Percentiles rank a stretch among this genome's conserved stretches.
These are phyloP conservation scores for Procambarus clarkii DNA, from an alignment of 1,140 invertebrate species.

Conservation along the genomic window DNA sequence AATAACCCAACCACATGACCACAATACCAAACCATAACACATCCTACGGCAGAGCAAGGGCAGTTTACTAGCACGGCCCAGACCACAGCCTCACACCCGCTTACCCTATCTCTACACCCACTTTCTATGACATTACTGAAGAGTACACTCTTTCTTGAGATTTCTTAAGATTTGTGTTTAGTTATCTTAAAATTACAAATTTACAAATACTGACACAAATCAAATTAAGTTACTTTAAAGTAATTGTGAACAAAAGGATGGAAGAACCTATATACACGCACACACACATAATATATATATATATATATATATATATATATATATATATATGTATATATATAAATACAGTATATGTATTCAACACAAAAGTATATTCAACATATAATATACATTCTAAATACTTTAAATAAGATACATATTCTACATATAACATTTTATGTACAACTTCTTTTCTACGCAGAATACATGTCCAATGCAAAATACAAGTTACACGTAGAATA, in stretches of 20 bases:
- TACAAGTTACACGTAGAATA: no score
- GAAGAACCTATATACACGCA: background rate
- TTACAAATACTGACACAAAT: background rate
- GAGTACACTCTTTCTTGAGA: background rate
- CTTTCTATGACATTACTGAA: conserved; percentile 30
- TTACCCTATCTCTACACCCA: conserved; percentile 44
- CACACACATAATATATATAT: background rate
- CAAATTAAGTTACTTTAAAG: background rate
- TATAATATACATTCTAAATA: no score
- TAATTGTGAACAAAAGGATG: background rate
- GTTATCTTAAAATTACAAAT: background rate
- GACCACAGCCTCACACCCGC: conserved; percentile 36
- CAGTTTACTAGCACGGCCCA: conserved; percentile 65
- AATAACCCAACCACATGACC: conserved; percentile 69
- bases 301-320: no score
- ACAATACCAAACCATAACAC: conserved; percentile 71
- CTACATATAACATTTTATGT: no score
- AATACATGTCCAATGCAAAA: no score
- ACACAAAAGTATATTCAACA: background rate
- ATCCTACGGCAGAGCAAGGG: conserved; percentile 70
- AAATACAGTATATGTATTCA: background rate
- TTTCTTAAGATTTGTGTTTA: background rate
- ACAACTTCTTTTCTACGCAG: no score
- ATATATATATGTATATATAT: no score
- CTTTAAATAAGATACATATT: no score